Conservation (phyloP, 2,797 vertebrate species). For the Mormyrops boulengeri region DNA sequence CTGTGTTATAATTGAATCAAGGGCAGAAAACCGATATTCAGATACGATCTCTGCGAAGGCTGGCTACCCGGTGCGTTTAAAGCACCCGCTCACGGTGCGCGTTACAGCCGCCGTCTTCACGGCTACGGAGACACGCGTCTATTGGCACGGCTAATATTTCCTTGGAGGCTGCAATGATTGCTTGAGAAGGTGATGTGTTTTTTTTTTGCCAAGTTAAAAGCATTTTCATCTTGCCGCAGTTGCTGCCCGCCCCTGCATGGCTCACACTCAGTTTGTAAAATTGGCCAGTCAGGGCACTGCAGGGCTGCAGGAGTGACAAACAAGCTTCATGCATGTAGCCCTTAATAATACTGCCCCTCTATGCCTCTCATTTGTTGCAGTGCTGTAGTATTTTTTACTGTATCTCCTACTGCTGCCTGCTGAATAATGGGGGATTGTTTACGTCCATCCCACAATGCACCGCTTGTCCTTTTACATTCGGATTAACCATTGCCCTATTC, state of each 20-base stretch:
- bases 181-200: not conserved
- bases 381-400: not conserved
- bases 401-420: not conserved
- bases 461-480: not conserved
- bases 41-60: not conserved
- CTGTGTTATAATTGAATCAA: slow-evolving; percentile 12
- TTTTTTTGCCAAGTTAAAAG: not conserved
- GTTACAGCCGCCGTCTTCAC: not conserved
- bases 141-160: not conserved
- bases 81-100: not conserved
- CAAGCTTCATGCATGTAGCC: not conserved
- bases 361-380: not conserved
- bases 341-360: not conserved
- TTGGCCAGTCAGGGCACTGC: not conserved
- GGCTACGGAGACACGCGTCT: not conserved
- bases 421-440: not conserved
- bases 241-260: not conserved
- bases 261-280: not conserved
- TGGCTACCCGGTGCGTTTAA: not conserved
- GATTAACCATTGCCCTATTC: not conserved
- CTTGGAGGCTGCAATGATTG: not conserved
- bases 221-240: not conserved
- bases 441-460: not conserved
- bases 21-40: not conserved
- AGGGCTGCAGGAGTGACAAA: not conserved